These are phyloP conservation scores for Oreochromis grahami DNA, from an alignment of 2,797 vertebrate genomes.

Conservation along the genomic window DNA sequence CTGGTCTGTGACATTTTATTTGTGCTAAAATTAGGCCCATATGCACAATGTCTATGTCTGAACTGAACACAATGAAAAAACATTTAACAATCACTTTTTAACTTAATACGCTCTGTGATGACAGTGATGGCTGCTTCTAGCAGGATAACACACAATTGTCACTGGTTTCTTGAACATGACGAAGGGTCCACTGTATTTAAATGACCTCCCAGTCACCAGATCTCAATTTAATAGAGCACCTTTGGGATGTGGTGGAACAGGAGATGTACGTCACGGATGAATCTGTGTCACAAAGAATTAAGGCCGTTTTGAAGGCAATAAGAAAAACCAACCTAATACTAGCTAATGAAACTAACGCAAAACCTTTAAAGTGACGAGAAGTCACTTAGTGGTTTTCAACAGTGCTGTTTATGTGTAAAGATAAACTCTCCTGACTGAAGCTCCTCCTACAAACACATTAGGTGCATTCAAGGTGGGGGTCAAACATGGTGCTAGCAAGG, in stretches of 20 bases:
- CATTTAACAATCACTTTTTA: not conserved
- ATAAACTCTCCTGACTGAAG: not conserved
- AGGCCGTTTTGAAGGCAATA: not conserved
- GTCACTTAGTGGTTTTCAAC: not conserved
- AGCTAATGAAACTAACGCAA: not conserved
- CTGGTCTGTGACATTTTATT: not conserved
- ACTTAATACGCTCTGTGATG: rapidly evolving
- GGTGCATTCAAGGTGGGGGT: not conserved
- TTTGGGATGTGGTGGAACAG: not conserved
- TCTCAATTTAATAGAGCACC: not conserved
- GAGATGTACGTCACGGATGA: not conserved
- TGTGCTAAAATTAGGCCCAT: not conserved
- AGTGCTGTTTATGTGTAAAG: not conserved
- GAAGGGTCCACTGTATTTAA: not conserved
- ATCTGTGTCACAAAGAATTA: not conserved
- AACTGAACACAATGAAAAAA: not conserved
- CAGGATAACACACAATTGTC: not conserved
- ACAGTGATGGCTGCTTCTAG: not conserved
- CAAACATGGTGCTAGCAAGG: not conserved
- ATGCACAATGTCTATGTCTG: not conserved
- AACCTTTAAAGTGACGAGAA: not conserved
- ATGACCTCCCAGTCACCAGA: not conserved
- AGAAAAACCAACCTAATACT: rapidly evolving
- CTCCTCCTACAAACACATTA: not conserved
- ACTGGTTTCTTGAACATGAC: not conserved